Evolutionary conservation across 1,140 invertebrate species (phyloP), one percentile per base, ranked within the genome.

Genomic region (Drusus annulatus): DNA sequence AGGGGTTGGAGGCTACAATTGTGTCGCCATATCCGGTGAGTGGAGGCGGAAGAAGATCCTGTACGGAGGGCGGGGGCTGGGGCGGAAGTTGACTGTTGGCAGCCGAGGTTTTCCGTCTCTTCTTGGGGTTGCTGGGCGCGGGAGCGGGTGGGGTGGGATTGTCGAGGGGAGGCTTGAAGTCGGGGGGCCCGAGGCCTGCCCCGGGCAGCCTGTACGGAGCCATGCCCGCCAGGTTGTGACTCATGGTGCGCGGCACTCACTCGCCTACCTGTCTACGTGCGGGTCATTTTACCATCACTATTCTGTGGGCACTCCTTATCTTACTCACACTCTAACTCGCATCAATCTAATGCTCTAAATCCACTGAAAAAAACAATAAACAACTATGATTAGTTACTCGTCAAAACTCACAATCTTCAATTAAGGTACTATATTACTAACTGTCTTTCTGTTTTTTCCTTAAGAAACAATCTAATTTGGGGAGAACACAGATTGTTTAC

Each of bases 1-100:
- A 98, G 28, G 97, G 97, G 90, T 98, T 98, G 75, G 95, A 97
- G 50, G 96, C 97, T 80, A 98, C 93, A 85, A 98, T 97, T 60
- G 96, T 98, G 85, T 98, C 96, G 54, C 96, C 96, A 89, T 96
- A 97, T 71, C 95, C 95, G 56, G 94, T 92, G 84, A 95, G 92
- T 31, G 96, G 94, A 15, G 96, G 96, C 28, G 96, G 96, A 78
- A 95, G 90, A 80, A 97, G 88, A 85, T 97, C 93, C 89, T 95
- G 93, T 84, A 94, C 92, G 82, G 91, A 92, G 68, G 93, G 91
- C 7, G 92, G 91, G 51, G 92, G 91, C 84, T 91, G 91, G 65
- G 91, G 90, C 51, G 90, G 86, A 51, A 88, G 87, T 85, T 92
- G 89, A 81, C 91, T 90, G 90, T 91, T 86, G 86, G 90, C 88